Base-by-base conservation (phyloP, 2,113 vertebrate species). In the Phylloscopus trochilus region DNA sequence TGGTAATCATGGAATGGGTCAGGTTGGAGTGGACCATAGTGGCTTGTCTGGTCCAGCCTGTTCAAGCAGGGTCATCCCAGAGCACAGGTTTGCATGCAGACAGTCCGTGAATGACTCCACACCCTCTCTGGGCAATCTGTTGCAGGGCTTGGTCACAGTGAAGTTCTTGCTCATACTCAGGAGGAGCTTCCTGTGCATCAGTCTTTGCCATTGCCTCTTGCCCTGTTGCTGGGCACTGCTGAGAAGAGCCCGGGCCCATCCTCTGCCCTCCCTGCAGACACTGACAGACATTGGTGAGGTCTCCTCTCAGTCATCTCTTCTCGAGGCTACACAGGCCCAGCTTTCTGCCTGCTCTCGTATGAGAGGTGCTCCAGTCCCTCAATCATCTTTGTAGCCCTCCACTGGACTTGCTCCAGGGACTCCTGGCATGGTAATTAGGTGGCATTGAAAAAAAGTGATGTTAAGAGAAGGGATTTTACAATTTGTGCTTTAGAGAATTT, bases 321-420 rank as follows among this genome's bases (percentile, higher is more conserved):
- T n/a, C 1, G 0, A 49, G 17, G 15, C 26, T 62, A 17, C 27
- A 7, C 41, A 47, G 47, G 6, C 47, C 2, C 14, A 43, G 26
- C 35, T 90, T 15, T 69, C 70, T 19, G 35, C 63, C 56, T 76
- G 11, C 2, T 62, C 41, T 33, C 5, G 0, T 15, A 14, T 23
- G 62, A 44, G 33, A 22, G 13, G 11, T 35, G 30, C 30, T 83
- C 8, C 63, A 49, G n/a, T 41, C 26, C 47, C 7, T 55, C 49
- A 4, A 56, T 47, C 21, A 7, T 69, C 21, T 76, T 43, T 35
- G 37, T 5, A 74, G 9, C 13, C 37, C 15, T 44, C 27, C 19
- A 4, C 41, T 55, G 31, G 47, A 20, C 6, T n/a, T 62, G 30
- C 24, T 53, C 14, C 55, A 41, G n/a, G 24, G 15, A 30, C 62